These are phyloP conservation scores for Tauraco erythrolophus DNA, from an alignment of 2,113 vertebrate genomes.

Conservation along the genomic window DNA sequence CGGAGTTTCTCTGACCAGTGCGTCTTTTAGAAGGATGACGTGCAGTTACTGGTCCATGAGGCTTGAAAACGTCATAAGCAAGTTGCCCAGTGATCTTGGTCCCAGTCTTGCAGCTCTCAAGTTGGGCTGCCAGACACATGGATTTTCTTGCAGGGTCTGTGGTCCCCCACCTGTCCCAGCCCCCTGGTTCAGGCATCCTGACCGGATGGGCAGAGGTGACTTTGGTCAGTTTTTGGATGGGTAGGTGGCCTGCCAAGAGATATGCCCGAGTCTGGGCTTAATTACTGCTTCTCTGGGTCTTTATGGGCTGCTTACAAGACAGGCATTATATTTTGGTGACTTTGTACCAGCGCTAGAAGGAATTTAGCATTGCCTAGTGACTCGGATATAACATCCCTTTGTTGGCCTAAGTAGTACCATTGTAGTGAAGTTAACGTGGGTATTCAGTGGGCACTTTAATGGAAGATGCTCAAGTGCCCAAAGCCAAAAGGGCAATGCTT, in stretches of 20 bases:
- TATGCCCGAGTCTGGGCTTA: fast-evolving
- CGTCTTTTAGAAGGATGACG: no score
- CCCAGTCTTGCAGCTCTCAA: not conserved
- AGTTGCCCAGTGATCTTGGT: not conserved
- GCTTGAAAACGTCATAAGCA: not conserved
- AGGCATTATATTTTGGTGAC: fast-evolving
- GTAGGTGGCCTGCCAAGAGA: fast-evolving
- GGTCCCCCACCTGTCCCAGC: not conserved
- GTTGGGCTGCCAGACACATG: fast-evolving
- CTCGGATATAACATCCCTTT: fast-evolving
- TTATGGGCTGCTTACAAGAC: not conserved
- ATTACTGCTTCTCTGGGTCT: fast-evolving
- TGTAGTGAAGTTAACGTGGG: not conserved
- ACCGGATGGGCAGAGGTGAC: not conserved
- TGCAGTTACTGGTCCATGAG: not conserved
- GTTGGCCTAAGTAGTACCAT: fast-evolving
- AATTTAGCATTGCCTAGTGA: not conserved
- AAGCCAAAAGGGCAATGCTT: not conserved
- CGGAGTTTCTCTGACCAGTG: not conserved
- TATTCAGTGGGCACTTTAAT: not conserved
- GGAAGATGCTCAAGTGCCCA: not conserved
- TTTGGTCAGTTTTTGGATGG: fast-evolving
- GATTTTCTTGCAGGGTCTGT: no score
- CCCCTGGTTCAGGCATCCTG: no score
- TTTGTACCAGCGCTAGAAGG: fast-evolving